phyloP scores from a whole-genome alignment of 1,140 invertebrate genomes.

The Fopius arisanus region DNA sequence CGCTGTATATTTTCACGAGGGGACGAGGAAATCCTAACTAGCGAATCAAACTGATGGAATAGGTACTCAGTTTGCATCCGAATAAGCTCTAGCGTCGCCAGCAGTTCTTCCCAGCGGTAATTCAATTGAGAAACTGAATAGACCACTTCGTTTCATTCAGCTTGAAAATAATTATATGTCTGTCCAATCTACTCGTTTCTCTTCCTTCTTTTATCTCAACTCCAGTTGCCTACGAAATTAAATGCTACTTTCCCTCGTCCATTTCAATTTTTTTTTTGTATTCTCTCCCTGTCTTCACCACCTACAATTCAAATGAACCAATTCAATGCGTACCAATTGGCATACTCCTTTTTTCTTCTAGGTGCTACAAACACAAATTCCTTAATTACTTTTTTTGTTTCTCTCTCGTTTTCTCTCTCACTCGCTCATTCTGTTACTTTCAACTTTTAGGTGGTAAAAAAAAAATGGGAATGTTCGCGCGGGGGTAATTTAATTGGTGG shows the following conservation, averaged over 20 bases:
- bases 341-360: background rate
- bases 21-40: background rate
- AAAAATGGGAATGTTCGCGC: background rate
- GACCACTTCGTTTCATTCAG: slow-evolving; percentile 24
- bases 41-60: background rate
- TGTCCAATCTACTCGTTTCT: slow-evolving; percentile 11
- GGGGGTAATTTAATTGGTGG: background rate
- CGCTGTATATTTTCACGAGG: background rate
- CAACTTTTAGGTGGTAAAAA: background rate
- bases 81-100: slow-evolving; percentile 5
- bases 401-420: too few species aligned
- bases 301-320: slow-evolving; percentile 3
- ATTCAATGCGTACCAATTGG: background rate
- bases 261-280: background rate
- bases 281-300: background rate
- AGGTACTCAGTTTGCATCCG: slow-evolving; percentile 21
- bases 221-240: slow-evolving; percentile 6
- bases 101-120: slow-evolving; percentile 21
- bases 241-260: background rate
- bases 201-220: slow-evolving; percentile 8
- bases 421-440: background rate
- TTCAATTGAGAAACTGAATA: slow-evolving; percentile 28
- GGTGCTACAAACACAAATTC: background rate
- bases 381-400: background rate
- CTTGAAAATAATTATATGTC: slow-evolving; percentile 28